Base-by-base conservation (phyloP, 2,113 vertebrate genomes). In the Solenodon paradoxus region DNA sequence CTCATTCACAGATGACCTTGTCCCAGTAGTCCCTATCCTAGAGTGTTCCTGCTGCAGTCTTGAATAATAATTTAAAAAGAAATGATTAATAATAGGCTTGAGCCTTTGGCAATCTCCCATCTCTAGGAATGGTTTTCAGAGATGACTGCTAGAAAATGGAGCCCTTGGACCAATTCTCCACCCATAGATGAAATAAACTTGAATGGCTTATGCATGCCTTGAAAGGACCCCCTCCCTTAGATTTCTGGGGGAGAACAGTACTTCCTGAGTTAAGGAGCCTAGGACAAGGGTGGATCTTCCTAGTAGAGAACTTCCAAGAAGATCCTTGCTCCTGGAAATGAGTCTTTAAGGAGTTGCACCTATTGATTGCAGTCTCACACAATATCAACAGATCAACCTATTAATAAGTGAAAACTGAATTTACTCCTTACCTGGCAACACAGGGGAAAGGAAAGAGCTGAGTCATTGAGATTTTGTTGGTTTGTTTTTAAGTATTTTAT, bases 181-280 rank as follows among this genome's bases (percentile, higher is more conserved):
- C 35, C 19, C 5, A 0, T 24, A 78, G 42, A 75, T 35, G 20
- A 93, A 91, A 68, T 30, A 26, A 61, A 47, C 71, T 20, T 26
- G 40, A 75, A 16, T 84, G 32, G 9, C 40, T 88, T 61, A 40
- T 83, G 35, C 87, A n/a, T 64, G 17, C 98, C 98, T 98, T 98
- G 82, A 99, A 98, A 98, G 98, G 98, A 8, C 98, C 98, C 97
- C 97, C 38, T 98, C 98, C 78, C 98, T 98, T 3, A 1, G 47
- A 45, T 51, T 32, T 51, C 24, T 87, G 7, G 9, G 61, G 4
- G 4, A 81, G 24, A 3, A 83, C 32, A 49, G 17, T 55, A 45
- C 26, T 75, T 28, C 42, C 47, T 78, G 42, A 2, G 7, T 51
- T 15, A 49, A 94, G 45, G 28, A 51, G 30, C 75, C 74, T 71